Conservation (phyloP, 1,140 invertebrate species). For the Drosophila cardini region DNA sequence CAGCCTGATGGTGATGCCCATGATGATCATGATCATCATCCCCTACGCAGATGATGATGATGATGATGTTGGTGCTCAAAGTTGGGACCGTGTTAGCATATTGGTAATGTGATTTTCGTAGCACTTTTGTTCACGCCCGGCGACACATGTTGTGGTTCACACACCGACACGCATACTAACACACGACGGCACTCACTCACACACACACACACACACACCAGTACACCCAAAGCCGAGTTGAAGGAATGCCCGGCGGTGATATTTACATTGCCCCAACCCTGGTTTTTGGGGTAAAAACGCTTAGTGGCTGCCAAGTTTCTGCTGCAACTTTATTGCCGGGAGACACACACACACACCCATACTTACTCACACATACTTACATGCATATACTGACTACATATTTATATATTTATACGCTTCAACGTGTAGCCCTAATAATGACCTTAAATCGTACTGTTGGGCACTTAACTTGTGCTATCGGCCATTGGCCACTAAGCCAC, state of each 20-base stretch:
- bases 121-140: slow-evolving; percentile 81
- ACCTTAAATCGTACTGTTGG: slow-evolving; percentile 60
- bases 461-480: slow-evolving; percentile 55
- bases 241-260: slow-evolving; percentile 37
- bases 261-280: slow-evolving; percentile 65
- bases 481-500: slow-evolving; percentile 42
- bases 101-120: slow-evolving; percentile 77
- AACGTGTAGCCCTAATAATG: slow-evolving; percentile 55
- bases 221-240: slow-evolving; percentile 9
- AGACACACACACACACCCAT: slow-evolving; percentile 7
- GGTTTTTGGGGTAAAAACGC: slow-evolving; percentile 54
- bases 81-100: slow-evolving; percentile 38
- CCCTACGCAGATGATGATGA: slow-evolving; percentile 7
- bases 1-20: slow-evolving; percentile 18
- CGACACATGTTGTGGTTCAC: slow-evolving; percentile 81
- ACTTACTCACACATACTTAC: slow-evolving; percentile 17
- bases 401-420: slow-evolving; percentile 64
- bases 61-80: slow-evolving; percentile 40
- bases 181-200: slow-evolving; percentile 27
- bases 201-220: background rate
- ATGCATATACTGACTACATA: slow-evolving; percentile 9
- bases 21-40: background rate
- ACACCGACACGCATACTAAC: slow-evolving; percentile 38
- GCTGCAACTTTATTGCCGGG: slow-evolving; percentile 60
- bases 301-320: slow-evolving; percentile 51